phyloP scores from a whole-genome alignment of 2,888 invertebrate genomes.

The Gastrophysa polygoni region DNA sequence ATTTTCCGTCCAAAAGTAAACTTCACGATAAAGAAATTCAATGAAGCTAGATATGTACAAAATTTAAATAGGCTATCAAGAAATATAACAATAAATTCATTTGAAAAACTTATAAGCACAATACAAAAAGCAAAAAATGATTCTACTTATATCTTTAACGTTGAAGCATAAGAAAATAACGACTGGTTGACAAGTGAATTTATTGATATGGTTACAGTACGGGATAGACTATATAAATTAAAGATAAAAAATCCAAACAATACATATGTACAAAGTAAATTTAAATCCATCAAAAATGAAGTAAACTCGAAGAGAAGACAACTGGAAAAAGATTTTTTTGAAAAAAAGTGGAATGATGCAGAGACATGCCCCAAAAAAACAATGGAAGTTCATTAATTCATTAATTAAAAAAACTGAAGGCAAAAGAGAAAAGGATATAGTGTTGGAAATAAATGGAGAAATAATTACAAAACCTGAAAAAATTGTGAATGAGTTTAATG shows the following conservation, averaged over 20 bases:
- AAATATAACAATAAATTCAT: background rate
- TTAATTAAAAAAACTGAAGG: too few relatives aligned
- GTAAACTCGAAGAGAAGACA: background rate
- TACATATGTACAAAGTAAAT: background rate
- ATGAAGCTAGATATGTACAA: background rate
- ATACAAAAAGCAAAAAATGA: background rate
- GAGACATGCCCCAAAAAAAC: too few relatives aligned
- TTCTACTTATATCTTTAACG: background rate
- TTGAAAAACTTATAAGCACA: background rate
- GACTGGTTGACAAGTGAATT: background rate
- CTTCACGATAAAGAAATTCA: background rate
- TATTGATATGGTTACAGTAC: background rate
- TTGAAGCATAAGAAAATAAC: background rate
- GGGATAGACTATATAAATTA: background rate
- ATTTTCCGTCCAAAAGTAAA: background rate
- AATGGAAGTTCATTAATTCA: too few relatives aligned
- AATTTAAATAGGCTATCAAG: too few relatives aligned
- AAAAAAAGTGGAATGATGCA: background rate
- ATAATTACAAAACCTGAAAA: too few relatives aligned
- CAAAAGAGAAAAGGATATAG: too few relatives aligned
- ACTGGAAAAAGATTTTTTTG: background rate
- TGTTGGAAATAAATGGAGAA: too few relatives aligned
- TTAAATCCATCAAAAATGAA: background rate
- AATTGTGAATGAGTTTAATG: too few relatives aligned
- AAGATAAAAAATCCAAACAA: background rate